phyloP scores from a whole-genome alignment of 2,797 vertebrate species.

The Peromyscus attwateri region DNA sequence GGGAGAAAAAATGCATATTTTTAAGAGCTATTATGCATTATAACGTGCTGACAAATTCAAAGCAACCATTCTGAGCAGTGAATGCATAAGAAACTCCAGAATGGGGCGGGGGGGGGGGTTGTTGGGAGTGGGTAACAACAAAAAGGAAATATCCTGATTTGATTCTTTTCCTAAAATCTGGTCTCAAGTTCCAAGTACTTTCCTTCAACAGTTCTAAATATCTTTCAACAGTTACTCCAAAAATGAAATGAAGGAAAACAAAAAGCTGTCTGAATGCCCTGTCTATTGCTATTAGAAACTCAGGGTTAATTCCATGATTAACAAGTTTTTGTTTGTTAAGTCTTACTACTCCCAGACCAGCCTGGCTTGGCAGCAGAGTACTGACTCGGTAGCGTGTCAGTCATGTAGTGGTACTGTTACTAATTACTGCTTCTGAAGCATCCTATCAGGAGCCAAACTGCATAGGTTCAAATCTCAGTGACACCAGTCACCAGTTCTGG shows the following conservation, averaged over 20 bases:
- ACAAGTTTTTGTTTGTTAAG: not conserved
- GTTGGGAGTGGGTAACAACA: not conserved
- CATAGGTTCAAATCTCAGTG: slow-evolving; percentile 19
- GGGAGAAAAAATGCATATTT: slow-evolving; percentile 21
- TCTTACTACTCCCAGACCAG: not conserved
- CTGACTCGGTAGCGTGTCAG: not conserved
- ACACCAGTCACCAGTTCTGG: not conserved
- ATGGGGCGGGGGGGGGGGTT: not conserved
- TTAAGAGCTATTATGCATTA: slow-evolving; percentile 55
- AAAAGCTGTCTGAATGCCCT: slow-evolving; percentile 16
- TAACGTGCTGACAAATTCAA: slow-evolving; percentile 66
- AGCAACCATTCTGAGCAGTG: slow-evolving; percentile 46
- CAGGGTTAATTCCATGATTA: slow-evolving; percentile 35
- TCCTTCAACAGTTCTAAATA: slow-evolving; percentile 62
- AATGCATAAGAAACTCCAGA: slow-evolving; percentile 50
- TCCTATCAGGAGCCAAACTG: not conserved
- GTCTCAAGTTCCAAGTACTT: slow-evolving; percentile 65
- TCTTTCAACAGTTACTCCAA: slow-evolving; percentile 60
- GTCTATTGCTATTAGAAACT: slow-evolving; percentile 56
- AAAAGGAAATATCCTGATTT: slow-evolving; percentile 64
- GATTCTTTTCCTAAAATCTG: slow-evolving; percentile 48
- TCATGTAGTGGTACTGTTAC: not conserved
- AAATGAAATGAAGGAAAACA: slow-evolving; percentile 58
- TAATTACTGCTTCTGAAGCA: not conserved
- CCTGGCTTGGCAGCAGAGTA: not conserved